Evolutionary conservation across 37 sponge, comb jelly and placozoan genomes (phyloP), one percentile per base, ranked within the genome.

Genomic region (Chondrilla cf. caribensis): DNA sequence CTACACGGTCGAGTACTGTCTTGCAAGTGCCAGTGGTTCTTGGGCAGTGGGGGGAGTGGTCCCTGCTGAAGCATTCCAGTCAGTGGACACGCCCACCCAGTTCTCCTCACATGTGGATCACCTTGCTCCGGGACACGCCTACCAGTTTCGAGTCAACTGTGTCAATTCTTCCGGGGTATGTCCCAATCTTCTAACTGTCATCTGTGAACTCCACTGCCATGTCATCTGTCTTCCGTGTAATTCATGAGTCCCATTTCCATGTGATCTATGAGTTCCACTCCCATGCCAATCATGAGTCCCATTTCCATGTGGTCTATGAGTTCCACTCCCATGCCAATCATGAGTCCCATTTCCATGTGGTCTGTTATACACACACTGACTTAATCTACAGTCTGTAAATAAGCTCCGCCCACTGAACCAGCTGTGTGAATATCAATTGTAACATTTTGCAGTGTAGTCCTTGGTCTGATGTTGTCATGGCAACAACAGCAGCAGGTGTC

Each of bases 401-500:
- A 3, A 65, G 18, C 29, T 65, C 31, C 33, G 67, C 7, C 67
- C 9, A 35, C 67, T 35, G 67, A 65, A 33, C 8, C 67, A 65
- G 67, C n/a, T n/a, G n/a, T n/a, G n/a, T n/a, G n/a, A n/a, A n/a
- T n/a, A n/a, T n/a, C n/a, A n/a, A n/a, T n/a, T n/a, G 6, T 47
- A 11, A 11, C 51, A 47, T 58, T 55, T 39, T 71, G 9, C 29
- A 86, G 86, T 6, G 3, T 41, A 86, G 87, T 71, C 65, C 72
- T 47, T 81, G 54, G 51, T 77, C 79, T 35, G 60, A 42, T 22
- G 60, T 8, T 24, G 24, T 58, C 29, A 0, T 9, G 33, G 38
- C n/a, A 11, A 31, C 22, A 11, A 90, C 87, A 51, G 81, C 88
- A 19, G 70, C 84, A 11, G 87, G 88, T 0, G 39, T 19, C n/a